Conservation (phyloP, 2,888 invertebrate genomes). For the Drosophila rellima region DNA sequence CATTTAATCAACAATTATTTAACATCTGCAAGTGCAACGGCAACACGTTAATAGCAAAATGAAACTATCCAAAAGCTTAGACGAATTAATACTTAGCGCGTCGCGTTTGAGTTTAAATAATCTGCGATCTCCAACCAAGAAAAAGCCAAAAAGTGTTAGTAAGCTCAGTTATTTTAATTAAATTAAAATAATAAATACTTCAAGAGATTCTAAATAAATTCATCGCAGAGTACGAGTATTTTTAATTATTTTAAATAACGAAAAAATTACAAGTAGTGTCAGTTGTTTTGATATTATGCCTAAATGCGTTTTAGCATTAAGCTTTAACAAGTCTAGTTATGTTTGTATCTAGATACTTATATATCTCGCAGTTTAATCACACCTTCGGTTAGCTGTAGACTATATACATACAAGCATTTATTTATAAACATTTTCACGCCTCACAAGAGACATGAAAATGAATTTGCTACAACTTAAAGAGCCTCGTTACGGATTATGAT, state of each 20-base stretch:
- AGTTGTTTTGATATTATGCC: constrained; percentile 37
- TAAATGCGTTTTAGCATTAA: constrained; percentile 60
- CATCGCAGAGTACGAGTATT: too few relatives aligned
- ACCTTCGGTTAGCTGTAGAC: constrained; percentile 22
- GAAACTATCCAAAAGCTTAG: constrained; percentile 85
- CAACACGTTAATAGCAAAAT: constrained; percentile 71
- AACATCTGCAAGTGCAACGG: constrained; percentile 20
- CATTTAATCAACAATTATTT: constrained; percentile 30
- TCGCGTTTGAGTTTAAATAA: constrained; percentile 84
- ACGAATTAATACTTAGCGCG: constrained; percentile 85
- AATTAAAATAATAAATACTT: neutral
- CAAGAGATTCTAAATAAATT: neutral
- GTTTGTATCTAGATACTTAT: constrained; percentile 11
- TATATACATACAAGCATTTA: constrained; percentile 31
- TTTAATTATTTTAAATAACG: too few relatives aligned
- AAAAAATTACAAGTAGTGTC: constrained; percentile 6
- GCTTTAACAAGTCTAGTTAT: constrained; percentile 19
- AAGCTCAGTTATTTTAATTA: constrained; percentile 3
- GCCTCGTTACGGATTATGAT: neutral
- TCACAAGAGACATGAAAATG: constrained; percentile 27
- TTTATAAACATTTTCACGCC: constrained; percentile 34
- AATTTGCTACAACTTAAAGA: constrained; percentile 10
- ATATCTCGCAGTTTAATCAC: constrained; percentile 19
- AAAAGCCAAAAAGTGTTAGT: constrained; percentile 84
- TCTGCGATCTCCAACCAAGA: constrained; percentile 82